Percentiles rank a stretch among this genome's conserved stretches.
Conservation (phyloP, 1,140 invertebrate species). For the Homarus americanus region DNA sequence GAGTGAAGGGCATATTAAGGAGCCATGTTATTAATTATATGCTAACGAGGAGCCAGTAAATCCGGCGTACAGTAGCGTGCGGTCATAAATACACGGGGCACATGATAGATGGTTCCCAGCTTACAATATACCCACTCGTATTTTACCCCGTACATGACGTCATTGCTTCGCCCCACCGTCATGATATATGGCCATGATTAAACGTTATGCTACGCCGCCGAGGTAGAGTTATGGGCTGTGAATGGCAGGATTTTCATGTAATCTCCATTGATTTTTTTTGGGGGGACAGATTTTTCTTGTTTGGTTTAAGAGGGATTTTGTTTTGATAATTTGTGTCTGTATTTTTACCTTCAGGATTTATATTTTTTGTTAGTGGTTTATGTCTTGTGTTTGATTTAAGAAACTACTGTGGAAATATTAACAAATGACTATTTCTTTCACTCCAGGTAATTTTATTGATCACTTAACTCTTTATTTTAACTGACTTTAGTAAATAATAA, state of each 20-base stretch:
- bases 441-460: too few relatives aligned
- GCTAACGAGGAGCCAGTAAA: not conserved
- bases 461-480: too few relatives aligned
- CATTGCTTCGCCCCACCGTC: not conserved
- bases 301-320: too few relatives aligned
- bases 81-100: not conserved
- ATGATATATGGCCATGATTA: not conserved
- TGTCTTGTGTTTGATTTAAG: too few relatives aligned
- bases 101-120: not conserved
- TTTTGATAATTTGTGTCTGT: too few relatives aligned
- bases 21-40: not conserved
- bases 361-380: too few relatives aligned
- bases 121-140: not conserved
- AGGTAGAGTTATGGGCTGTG: not conserved
- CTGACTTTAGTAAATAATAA: too few relatives aligned
- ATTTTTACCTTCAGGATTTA: too few relatives aligned
- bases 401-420: too few relatives aligned
- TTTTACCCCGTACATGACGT: not conserved
- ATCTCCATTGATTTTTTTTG: too few relatives aligned
- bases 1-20: not conserved
- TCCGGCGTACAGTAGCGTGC: not conserved
- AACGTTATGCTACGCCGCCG: not conserved
- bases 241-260: not conserved
- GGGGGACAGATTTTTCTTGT: too few relatives aligned
- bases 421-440: too few relatives aligned